A percentile compares a stretch with the other conserved stretches of the same genome.
phyloP scores from a whole-genome alignment of 2,797 vertebrate genomes.

The Schizopygopsis malacanthus region DNA sequence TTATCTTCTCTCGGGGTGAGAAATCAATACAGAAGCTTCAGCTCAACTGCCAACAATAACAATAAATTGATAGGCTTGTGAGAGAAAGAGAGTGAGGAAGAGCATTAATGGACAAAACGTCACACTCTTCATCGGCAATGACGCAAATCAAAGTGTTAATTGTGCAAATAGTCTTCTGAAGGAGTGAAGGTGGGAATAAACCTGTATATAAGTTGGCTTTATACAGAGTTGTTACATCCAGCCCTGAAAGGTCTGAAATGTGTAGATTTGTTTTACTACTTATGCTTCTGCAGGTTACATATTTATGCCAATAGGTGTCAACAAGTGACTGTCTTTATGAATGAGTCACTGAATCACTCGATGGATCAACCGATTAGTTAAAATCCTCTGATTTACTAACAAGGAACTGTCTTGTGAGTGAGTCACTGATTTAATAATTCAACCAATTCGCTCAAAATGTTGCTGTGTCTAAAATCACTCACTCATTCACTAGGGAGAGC shows the following conservation, averaged over 20 bases:
- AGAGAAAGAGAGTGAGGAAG: slow-evolving; percentile 71
- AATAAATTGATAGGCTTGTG: slow-evolving; percentile 82
- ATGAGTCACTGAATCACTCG: background rate
- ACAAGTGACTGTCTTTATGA: background rate
- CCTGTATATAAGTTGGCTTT: slow-evolving; percentile 55
- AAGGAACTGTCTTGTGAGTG: background rate
- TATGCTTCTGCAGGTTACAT: background rate
- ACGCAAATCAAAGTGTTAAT: slow-evolving; percentile 75
- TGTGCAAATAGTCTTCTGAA: slow-evolving; percentile 67
- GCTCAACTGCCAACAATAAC: slow-evolving; percentile 87
- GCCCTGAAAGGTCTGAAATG: background rate
- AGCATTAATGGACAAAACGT: slow-evolving; percentile 74
- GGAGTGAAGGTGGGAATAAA: slow-evolving; percentile 59
- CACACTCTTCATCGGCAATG: slow-evolving; percentile 62
- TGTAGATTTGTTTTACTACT: background rate
- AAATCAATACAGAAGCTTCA: slow-evolving; percentile 84
- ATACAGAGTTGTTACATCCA: slow-evolving; percentile 46
- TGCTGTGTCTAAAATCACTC: slow-evolving; percentile 11
- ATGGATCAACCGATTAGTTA: background rate
- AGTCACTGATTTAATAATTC: background rate
- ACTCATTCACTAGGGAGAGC: background rate
- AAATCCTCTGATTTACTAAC: background rate
- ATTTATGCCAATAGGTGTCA: background rate
- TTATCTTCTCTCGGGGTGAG: slow-evolving; percentile 83
- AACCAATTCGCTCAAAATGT: slow-evolving; percentile 19